Evolutionary conservation across 2,888 invertebrate species (phyloP), one percentile per base, ranked within the genome.

Genomic region (Lypha dubia): DNA sequence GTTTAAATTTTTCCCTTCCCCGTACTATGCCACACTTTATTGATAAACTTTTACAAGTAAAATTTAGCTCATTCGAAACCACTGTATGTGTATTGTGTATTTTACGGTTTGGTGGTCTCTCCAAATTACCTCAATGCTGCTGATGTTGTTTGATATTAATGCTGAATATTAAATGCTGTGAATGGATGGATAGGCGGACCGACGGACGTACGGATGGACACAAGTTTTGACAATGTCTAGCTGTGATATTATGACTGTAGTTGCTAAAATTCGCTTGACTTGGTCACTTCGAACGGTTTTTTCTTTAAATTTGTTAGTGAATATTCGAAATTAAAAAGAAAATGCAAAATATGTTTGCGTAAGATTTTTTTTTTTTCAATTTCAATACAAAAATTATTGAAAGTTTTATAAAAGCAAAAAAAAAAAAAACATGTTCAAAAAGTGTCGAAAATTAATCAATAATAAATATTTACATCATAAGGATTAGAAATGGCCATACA

Each of bases 261-360:
- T 84, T 77, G 84, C 81, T 77, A 70, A 84, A 81, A 77, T 81
- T 84, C 73, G 68, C 68, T 84, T 81, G 84, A 73, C 73, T 84
- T 77, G 81, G 77, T 68, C 80, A 84, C 81, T 80, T 81, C 84
- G 84, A 84, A 77, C 84, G 77, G 77, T 68, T 68, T 77, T 73
- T 70, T 22, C 5, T 60, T 68, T 60, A 49, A 20, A 17, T 46
- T 49, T 51, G 41, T 11, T 70, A 8, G 60, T 38, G 41, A 51
- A 51, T 41, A 53, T 41, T 44, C 22, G 51, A 79, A 38, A 20
- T 17, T 20, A 28, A 28, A 15, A 56, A 32, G 1, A 51, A 77
- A 77, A 74, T 80, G 80, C 68, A 67, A 81, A 79, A 46, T 79
- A 84, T 84, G 74, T 68, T 82, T 82, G 83, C 77, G 85, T 85